These are phyloP conservation scores for Acipenser ruthenus DNA, from an alignment of 2,797 vertebrate genomes.

Conservation along the genomic window DNA sequence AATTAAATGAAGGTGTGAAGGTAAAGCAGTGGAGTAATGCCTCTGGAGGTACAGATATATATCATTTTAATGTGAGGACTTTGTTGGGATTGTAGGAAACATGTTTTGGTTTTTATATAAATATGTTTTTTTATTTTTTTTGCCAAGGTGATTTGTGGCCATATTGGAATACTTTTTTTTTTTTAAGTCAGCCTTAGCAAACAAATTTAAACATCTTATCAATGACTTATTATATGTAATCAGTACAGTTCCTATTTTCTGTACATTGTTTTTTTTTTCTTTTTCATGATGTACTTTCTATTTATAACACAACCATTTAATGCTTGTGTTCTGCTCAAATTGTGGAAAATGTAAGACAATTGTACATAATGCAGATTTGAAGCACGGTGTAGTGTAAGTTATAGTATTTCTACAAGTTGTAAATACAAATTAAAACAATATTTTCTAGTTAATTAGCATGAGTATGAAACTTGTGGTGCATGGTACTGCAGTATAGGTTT, in stretches of 20 bases:
- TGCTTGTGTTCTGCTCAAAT: no score
- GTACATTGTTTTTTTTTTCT: not conserved
- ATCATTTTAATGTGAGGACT: no score
- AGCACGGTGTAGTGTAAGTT: not conserved
- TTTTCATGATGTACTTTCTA: not conserved
- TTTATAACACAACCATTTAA: no score
- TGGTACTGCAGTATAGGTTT: conserved; percentile 1
- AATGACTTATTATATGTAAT: not conserved
- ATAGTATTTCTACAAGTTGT: not conserved
- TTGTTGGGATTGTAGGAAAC: no score
- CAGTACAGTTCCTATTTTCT: not conserved
- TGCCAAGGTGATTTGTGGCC: not conserved
- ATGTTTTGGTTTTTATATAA: no score
- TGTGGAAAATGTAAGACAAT: not conserved
- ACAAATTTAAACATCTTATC: not conserved
- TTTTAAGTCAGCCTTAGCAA: conserved; percentile 9
- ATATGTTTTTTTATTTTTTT: no score
- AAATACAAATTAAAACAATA: conserved; percentile 20
- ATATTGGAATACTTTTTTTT: not conserved
- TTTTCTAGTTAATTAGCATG: conserved; percentile 4
- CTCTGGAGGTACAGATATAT: no score
- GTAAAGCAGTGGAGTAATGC: no score
- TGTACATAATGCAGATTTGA: conserved; percentile 4
- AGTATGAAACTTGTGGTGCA: conserved; percentile 4
- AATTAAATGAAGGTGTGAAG: no score